These are phyloP conservation scores for Vultur gryphus DNA, from an alignment of 2,797 vertebrate genomes.

Conservation along the genomic window DNA sequence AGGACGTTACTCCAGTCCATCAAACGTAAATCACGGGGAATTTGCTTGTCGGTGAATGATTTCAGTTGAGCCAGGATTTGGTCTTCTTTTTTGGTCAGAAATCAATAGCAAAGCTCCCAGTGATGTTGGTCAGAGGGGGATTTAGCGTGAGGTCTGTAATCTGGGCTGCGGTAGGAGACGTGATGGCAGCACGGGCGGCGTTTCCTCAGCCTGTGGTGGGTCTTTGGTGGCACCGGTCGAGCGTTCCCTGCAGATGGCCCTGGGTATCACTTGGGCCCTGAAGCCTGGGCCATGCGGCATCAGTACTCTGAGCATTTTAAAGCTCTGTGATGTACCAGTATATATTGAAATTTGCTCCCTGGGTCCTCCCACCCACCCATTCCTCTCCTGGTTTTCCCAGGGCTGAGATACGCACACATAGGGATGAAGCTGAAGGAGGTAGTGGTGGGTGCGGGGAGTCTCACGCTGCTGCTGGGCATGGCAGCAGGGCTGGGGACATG, in stretches of 20 bases:
- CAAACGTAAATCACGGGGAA: accelerated
- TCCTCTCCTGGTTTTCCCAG: background rate
- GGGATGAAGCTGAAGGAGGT: background rate
- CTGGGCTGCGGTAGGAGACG: background rate
- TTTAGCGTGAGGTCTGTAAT: background rate
- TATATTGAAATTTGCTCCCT: background rate
- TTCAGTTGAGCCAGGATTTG: background rate
- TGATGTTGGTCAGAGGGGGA: background rate
- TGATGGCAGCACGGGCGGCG: accelerated
- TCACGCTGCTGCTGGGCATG: background rate
- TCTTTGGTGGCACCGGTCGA: background rate
- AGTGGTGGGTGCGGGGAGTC: background rate
- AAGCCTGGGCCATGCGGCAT: accelerated
- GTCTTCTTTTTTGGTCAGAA: background rate
- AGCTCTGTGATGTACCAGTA: background rate
- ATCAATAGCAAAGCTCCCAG: background rate
- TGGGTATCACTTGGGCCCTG: background rate
- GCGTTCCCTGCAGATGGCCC: background rate
- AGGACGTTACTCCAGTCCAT: accelerated
- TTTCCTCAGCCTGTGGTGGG: background rate
- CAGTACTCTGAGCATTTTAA: background rate
- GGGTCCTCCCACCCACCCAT: background rate
- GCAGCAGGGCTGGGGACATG: background rate
- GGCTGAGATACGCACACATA: accelerated
- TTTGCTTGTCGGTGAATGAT: accelerated